Conservation (phyloP, 2,797 vertebrate genomes). For the Pipistrellus kuhlii region DNA sequence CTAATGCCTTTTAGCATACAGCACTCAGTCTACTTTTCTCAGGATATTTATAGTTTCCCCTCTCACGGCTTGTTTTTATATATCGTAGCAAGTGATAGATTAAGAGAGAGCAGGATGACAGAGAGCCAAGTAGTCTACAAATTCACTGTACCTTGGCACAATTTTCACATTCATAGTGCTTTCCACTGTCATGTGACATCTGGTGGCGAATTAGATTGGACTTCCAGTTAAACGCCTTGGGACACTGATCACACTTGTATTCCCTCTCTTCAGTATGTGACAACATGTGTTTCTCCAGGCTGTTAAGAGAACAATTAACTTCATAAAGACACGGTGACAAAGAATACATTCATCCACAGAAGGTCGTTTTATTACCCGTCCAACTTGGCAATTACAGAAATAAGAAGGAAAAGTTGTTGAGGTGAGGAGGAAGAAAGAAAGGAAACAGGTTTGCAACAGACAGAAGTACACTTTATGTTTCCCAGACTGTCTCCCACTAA, state of each 20-base stretch:
- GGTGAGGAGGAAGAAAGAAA: not conserved
- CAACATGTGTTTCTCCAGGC: slow-evolving; percentile 96
- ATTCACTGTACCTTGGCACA: slow-evolving; percentile 99
- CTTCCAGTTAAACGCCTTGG: slow-evolving; percentile 99
- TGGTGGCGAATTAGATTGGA: slow-evolving; percentile 99
- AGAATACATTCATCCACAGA: slow-evolving; percentile 62
- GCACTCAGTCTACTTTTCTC: slow-evolving; percentile 72
- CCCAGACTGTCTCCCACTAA: not conserved
- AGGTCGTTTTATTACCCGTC: slow-evolving; percentile 42
- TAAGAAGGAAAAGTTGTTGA: slow-evolving; percentile 12
- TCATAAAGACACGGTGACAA: slow-evolving; percentile 59
- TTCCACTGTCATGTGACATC: slow-evolving; percentile 99
- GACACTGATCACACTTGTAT: slow-evolving; percentile 99
- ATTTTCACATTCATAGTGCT: slow-evolving; percentile 99
- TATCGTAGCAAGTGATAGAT: slow-evolving; percentile 64
- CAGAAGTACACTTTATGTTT: not conserved
- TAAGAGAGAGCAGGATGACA: slow-evolving; percentile 66
- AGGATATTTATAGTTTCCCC: slow-evolving; percentile 75
- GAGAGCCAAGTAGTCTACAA: slow-evolving; percentile 84
- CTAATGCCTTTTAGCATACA: slow-evolving; percentile 71
- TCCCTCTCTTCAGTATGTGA: slow-evolving; percentile 98
- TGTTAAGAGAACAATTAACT: slow-evolving; percentile 85
- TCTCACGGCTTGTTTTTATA: slow-evolving; percentile 57
- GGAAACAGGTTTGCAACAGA: slow-evolving; percentile 19
- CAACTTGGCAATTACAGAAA: slow-evolving; percentile 43